Evolutionary conservation across 2,888 invertebrate genomes (phyloP).

Genomic region (Andricus curvator): DNA sequence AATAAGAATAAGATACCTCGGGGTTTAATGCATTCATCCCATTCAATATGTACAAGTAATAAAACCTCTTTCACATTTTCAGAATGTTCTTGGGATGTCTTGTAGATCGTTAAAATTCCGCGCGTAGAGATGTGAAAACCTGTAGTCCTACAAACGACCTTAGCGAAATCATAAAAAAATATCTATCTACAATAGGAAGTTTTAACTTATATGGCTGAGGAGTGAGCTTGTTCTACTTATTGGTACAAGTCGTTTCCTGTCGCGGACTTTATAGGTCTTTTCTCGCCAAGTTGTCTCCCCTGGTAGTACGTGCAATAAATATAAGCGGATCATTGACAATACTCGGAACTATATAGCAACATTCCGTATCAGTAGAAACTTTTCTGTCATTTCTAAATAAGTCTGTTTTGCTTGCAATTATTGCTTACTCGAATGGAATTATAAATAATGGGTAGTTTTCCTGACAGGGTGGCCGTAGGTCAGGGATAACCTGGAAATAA

Average conservation of each 20-base stretch:
- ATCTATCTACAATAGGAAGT: conserved; percentile 40
- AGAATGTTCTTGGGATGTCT: conserved; percentile 18
- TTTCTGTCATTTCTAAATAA: neutral
- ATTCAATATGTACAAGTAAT: neutral
- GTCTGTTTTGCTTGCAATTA: neutral
- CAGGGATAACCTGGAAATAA: too few relatives aligned
- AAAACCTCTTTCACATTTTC: neutral
- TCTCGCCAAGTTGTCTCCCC: conserved; percentile 33
- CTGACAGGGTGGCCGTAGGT: too few relatives aligned
- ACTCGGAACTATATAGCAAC: conserved; percentile 26
- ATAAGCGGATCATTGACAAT: conserved; percentile 30
- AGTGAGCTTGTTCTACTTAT: conserved; percentile 25
- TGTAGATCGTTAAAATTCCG: conserved; percentile 31
- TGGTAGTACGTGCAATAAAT: conserved; percentile 33
- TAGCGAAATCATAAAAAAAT: conserved; percentile 25
- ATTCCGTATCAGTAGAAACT: conserved; percentile 10
- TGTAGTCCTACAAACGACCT: conserved; percentile 31
- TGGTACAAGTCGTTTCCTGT: conserved; percentile 35
- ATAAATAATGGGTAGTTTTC: neutral
- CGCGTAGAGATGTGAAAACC: conserved; percentile 15
- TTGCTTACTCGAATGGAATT: neutral
- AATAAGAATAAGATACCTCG: too few relatives aligned
- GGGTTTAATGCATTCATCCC: neutral
- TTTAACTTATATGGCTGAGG: conserved; percentile 23
- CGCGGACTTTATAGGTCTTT: conserved; percentile 40